Conservation (phyloP, 2,888 invertebrate species). For the Sinelater perroti region DNA sequence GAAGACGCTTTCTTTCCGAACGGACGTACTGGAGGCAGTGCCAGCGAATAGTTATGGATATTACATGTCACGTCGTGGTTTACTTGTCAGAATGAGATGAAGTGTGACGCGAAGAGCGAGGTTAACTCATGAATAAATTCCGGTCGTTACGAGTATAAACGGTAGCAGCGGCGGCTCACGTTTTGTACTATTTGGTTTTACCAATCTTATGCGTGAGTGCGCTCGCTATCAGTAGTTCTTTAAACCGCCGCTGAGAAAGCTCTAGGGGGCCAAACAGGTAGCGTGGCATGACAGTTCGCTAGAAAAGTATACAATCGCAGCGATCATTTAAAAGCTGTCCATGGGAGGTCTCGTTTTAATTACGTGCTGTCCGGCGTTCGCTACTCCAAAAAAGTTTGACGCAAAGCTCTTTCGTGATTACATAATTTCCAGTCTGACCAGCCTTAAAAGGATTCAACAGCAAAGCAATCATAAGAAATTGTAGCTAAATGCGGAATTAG, state of each 20-base stretch:
- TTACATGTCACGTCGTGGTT: slow-evolving; percentile 33
- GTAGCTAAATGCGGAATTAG: slow-evolving; percentile 21
- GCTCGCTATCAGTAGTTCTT: slow-evolving; percentile 43
- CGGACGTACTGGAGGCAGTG: not conserved
- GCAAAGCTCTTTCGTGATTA: slow-evolving; percentile 19
- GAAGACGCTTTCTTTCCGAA: slow-evolving; percentile 11
- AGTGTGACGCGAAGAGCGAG: slow-evolving; percentile 38
- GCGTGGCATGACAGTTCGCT: slow-evolving; percentile 38
- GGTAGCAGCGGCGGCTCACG: slow-evolving; percentile 43
- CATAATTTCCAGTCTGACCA: slow-evolving; percentile 6
- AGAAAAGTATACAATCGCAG: slow-evolving; percentile 38
- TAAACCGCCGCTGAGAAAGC: slow-evolving; percentile 38
- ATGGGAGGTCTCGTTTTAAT: slow-evolving; percentile 45
- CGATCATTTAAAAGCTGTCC: slow-evolving; percentile 40
- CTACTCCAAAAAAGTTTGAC: slow-evolving; percentile 31
- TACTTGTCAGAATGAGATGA: slow-evolving; percentile 39
- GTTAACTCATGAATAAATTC: slow-evolving; percentile 42
- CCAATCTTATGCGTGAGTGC: slow-evolving; percentile 44
- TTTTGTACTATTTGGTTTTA: slow-evolving; percentile 45
- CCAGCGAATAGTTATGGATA: slow-evolving; percentile 32
- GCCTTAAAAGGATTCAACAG: not conserved
- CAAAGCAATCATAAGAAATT: not conserved
- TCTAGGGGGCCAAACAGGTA: slow-evolving; percentile 40
- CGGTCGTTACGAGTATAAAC: slow-evolving; percentile 36
- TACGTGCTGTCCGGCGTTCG: slow-evolving; percentile 37